These are phyloP conservation scores for Steinernema carpocapsae DNA, from an alignment of 2,888 invertebrate species.

Conservation along the genomic window DNA sequence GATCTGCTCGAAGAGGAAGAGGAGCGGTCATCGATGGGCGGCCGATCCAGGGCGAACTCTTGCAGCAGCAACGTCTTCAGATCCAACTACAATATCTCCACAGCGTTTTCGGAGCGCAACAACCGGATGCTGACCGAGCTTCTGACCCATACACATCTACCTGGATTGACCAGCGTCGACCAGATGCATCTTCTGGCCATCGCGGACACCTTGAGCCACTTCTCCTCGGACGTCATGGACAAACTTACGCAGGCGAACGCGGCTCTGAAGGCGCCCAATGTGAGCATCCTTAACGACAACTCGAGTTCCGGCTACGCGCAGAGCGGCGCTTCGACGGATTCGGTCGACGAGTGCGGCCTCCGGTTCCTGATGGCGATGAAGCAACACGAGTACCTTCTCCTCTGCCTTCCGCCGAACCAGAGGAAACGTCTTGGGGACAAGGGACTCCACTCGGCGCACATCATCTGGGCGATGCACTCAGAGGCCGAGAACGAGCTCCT, in stretches of 20 bases:
- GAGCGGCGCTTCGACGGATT: slow-evolving; percentile 62
- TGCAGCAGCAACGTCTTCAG: slow-evolving; percentile 43
- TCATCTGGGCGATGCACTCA: slow-evolving; percentile 99
- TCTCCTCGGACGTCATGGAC: slow-evolving; percentile 70
- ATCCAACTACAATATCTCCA: slow-evolving; percentile 40
- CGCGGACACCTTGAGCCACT: slow-evolving; percentile 85
- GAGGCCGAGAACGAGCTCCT: slow-evolving; percentile 94
- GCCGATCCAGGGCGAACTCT: slow-evolving; percentile 52
- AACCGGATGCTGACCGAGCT: slow-evolving; percentile 81
- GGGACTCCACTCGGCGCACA: slow-evolving; percentile 75
- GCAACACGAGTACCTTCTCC: slow-evolving; percentile 90
- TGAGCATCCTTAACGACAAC: slow-evolving; percentile 16
- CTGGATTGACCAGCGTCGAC: slow-evolving; percentile 86
- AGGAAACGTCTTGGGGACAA: slow-evolving; percentile 73
- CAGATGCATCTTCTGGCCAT: slow-evolving; percentile 99
- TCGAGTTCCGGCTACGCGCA: slow-evolving; percentile 54
- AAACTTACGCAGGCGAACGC: slow-evolving; percentile 73
- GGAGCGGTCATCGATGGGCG: slow-evolving; percentile 75
- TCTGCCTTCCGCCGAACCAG: slow-evolving; percentile 89
- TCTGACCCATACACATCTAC: slow-evolving; percentile 79
- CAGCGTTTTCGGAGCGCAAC: slow-evolving; percentile 56
- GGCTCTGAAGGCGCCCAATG: slow-evolving; percentile 66
- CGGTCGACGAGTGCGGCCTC: slow-evolving; percentile 92
- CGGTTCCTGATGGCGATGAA: slow-evolving; percentile 92
- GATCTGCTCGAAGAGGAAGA: slow-evolving; percentile 76